phyloP scores from a whole-genome alignment of 2,888 invertebrate species.

The Sepiola atlantica region DNA sequence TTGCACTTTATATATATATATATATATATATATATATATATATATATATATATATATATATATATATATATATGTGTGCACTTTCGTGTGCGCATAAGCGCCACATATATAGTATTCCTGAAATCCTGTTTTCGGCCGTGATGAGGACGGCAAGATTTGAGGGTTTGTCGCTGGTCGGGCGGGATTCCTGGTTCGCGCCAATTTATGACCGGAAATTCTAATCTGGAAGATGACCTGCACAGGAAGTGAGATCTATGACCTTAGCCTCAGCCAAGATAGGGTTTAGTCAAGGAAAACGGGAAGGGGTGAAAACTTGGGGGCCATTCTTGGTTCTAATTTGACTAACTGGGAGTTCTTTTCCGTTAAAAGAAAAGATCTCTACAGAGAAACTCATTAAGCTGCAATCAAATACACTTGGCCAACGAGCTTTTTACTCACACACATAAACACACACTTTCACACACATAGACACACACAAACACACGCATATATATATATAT shows the following conservation, averaged over 20 bases:
- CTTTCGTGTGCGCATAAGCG: not conserved
- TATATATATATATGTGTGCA: too few relatives aligned
- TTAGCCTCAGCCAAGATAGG: not conserved
- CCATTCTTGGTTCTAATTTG: not conserved
- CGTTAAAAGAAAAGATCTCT: not conserved
- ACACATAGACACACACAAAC: too few relatives aligned
- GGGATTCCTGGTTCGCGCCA: not conserved
- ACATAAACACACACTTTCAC: too few relatives aligned
- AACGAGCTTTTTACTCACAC: too few relatives aligned
- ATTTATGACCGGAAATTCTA: constrained; percentile 14
- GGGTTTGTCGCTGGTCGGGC: constrained; percentile 5
- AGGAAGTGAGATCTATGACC: constrained; percentile 32
- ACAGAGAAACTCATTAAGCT: not conserved
- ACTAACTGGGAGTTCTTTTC: not conserved
- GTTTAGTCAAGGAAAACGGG: too few relatives aligned
- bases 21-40: not conserved
- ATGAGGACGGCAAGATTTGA: not conserved
- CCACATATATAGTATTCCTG: not conserved
- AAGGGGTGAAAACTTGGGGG: not conserved
- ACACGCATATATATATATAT: too few relatives aligned
- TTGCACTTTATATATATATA: not conserved
- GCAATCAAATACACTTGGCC: not conserved
- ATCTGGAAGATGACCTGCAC: not conserved
- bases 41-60: too few relatives aligned
- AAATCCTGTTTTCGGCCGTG: not conserved